These are phyloP conservation scores for Leistus spinibarbis DNA, from an alignment of 2,888 invertebrate genomes.

Conservation along the genomic window DNA sequence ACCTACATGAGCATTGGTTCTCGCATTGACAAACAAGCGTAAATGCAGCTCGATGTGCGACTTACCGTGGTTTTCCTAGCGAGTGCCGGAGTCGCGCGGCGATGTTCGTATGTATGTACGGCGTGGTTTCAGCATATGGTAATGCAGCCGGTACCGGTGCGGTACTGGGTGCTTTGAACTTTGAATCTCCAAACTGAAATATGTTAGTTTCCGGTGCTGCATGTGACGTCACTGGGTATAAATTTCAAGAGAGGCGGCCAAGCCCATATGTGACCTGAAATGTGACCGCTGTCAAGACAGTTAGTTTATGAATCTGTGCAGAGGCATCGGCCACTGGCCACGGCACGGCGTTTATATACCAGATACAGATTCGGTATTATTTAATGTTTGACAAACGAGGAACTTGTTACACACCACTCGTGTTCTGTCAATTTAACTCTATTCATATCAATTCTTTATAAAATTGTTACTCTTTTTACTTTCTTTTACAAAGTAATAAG, in stretches of 20 bases:
- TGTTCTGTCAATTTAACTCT: too few species aligned
- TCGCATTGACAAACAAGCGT: neutral
- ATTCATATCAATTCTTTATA: too few species aligned
- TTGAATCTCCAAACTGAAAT: slow-evolving; percentile 2
- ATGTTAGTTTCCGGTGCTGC: slow-evolving; percentile 23
- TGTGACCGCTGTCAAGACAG: slow-evolving; percentile 29
- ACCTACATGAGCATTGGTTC: neutral
- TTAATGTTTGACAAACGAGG: neutral
- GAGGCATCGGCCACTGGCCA: neutral
- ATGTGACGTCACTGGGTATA: slow-evolving; percentile 21
- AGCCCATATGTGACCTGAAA: slow-evolving; percentile 27
- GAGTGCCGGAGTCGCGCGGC: neutral
- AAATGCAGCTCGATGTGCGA: too few species aligned
- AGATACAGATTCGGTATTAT: neutral
- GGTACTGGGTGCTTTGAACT: neutral
- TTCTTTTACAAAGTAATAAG: too few species aligned
- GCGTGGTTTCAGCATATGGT: neutral
- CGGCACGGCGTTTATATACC: neutral
- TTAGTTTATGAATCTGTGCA: slow-evolving; percentile 25
- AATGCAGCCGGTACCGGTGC: neutral
- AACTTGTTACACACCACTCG: neutral
- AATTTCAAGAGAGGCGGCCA: slow-evolving; percentile 14
- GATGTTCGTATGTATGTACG: neutral
- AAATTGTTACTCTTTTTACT: too few species aligned
- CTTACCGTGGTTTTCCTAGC: neutral